Base-by-base conservation (phyloP, 1,140 invertebrate species). In the Laupala kohalensis region DNA sequence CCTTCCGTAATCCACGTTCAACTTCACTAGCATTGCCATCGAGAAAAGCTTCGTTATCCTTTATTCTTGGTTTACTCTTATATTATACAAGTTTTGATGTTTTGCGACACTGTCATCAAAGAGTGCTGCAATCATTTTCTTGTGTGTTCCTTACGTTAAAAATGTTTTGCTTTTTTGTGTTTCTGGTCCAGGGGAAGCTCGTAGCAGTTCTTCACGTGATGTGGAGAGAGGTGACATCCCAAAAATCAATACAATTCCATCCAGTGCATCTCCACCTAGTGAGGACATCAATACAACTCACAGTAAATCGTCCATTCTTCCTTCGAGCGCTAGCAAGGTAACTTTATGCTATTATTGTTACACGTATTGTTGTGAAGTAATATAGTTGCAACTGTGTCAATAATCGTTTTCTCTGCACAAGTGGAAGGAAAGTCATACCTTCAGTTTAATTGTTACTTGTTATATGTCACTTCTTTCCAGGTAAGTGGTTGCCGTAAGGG, bases 221-320 rank as follows among this genome's bases (percentile, higher is more conserved):
- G 63, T 70, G 24, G 67, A 72, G 28, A 26, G 69, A 66, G 69
- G 67, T 70, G 72, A 73, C 25, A 24, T 62, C n/a, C 25, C 28
- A 2, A 71, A 64, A n/a, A 53, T 29, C 23, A 26, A 24, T n/a
- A 25, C 53, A 28, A 25, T 37, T 23, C 28, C 15, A 15, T 0
- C 65, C 15, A 65, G 19, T 5, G 71, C 27, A 13, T 25, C 67
- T 62, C 65, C 65, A n/a, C 64, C 63, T 65, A 25, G 25, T 15
- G 29, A 69, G 19, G 67, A 69, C 72, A 75, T 83, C 69, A 80
- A 81, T 67, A 77, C 79, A 73, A 78, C 78, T 76, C 78, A 79
- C 74, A 83, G 80, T 71, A 82, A 82, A 78, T 79, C 78, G 37
- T 81, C 81, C 24, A 78, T 81, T 28, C 76, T 81, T 64, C 79